Evolutionary conservation across 2,797 vertebrate genomes (phyloP), one percentile per base, ranked within the genome.

Genomic region (Sciaenops ocellatus): DNA sequence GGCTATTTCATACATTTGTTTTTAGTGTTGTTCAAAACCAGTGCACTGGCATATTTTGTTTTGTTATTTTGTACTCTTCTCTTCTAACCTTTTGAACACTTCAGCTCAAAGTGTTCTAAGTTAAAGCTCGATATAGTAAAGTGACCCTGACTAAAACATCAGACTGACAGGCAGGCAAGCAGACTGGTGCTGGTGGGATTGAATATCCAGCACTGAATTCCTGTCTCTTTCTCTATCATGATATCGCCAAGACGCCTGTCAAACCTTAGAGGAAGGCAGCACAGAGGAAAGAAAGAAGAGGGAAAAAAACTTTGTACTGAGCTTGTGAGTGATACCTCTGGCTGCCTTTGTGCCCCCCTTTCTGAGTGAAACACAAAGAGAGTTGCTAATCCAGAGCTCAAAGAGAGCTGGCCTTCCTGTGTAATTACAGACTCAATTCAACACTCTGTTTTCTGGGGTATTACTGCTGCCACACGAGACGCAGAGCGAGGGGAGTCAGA

Each of bases 361-460:
- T 82, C 69, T 80, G 50, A 59, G 65, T 69, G 52, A 85, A 80
- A 62, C 87, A 92, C 93, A 86, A 94, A 76, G 79, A 90, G 79
- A 89, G 89, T 87, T 86, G 79, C 79, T 94, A 86, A 87, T 91
- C 88, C 84, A 57, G 84, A 89, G 92, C 88, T 94, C 87, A 84
- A 60, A 95, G 87, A 79, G 13, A 91, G 69, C 88, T 79, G 82
- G 86, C 89, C 90, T 93, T 90, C 84, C 92, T 89, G 84, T 85
- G 87, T 93, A 89, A 93, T 93, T 92, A 91, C 84, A 87, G 75
- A 86, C 18, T 80, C 82, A 87, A 89, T 73, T 85, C 83, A 91
- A 89, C 80, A 88, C 89, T 86, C 73, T 88, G 60, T 87, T 87
- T 84, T 82, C 82, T 84, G 67, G 52, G 51, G 42, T 69, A 51